These are phyloP conservation scores for Saccostrea glomerata DNA, from an alignment of 1,140 invertebrate genomes.

Conservation along the genomic window DNA sequence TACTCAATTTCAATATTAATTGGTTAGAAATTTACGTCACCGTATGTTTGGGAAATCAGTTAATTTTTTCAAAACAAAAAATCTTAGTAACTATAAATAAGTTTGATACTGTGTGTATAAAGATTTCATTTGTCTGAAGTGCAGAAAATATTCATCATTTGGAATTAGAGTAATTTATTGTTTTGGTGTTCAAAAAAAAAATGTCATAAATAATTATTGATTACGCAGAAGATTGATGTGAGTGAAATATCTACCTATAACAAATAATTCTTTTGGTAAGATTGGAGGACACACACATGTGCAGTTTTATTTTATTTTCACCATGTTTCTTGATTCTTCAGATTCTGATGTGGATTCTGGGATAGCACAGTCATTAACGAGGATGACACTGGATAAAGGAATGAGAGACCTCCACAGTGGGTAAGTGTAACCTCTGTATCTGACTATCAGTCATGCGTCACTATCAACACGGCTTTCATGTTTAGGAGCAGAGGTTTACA, in stretches of 20 bases:
- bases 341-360: conserved; percentile 55
- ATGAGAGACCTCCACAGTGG: not conserved
- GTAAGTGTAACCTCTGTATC: not conserved
- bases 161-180: not conserved
- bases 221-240: conserved; percentile 1
- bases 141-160: not conserved
- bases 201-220: conserved; percentile 7
- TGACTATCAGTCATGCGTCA: not conserved
- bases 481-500: not conserved
- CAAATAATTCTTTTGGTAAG: not conserved
- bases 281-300: not conserved
- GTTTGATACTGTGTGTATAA: not conserved
- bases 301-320: not conserved
- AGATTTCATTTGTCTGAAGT: not conserved
- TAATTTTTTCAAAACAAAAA: not conserved
- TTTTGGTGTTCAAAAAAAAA: not conserved
- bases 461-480: not conserved
- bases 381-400: not conserved
- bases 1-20: not conserved
- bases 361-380: conserved; percentile 14
- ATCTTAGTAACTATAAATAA: not conserved
- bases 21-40: conserved; percentile 1
- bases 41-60: not conserved
- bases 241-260: not conserved
- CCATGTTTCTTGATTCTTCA: conserved; percentile 14